Base-by-base conservation (phyloP, 35 echinoderm and acorn worm species). In the Ophiothrix spiculata region DNA sequence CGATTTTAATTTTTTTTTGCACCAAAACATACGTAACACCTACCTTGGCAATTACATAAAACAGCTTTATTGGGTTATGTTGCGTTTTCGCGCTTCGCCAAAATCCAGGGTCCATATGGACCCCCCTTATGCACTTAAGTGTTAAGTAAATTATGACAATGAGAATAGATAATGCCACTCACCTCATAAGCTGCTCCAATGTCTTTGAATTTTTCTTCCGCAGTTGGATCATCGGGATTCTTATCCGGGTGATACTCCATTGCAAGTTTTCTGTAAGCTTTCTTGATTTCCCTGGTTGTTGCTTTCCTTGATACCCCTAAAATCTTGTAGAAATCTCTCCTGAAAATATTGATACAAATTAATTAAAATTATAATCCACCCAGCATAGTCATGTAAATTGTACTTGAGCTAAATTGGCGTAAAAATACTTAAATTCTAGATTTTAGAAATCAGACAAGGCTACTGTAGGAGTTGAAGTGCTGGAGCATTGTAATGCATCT, bases 291-390 rank as follows among this genome's bases (percentile, higher is more conserved):
- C 25, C 87, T 90, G 1, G 79, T 97, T 16, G 87, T 76, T 33
- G 94, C 94, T 56, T 86, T 77, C 81, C 76, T 86, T 17, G 91
- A 41, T 23, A 97, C 91, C 31, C 94, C 94, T 0, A 97, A 79
- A 34, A 97, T 93, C 75, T 97, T 97, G 84, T 97, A 97, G 64
- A 97, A 97, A 76, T 97, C 91, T 40, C 94, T 86, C 91, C 94
- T 93, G 80, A 23, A 84, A 38, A 37, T 8, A 35, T 49, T 83
- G 42, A 34, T 40, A 82, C 14, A 84, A 60, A 39, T 75, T 76
- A 39, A 56, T 37, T 39, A 13, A 34, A 21, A 36, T 31, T 39
- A 41, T 80, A 28, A 34, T 73, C n/a, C n/a, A n/a, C n/a, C n/a
- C n/a, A n/a, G n/a, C n/a, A 83, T 64, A 56, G 39, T 40, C 0